Conservation (phyloP, 2,888 invertebrate genomes). For the Sclerodermus sp. region DNA sequence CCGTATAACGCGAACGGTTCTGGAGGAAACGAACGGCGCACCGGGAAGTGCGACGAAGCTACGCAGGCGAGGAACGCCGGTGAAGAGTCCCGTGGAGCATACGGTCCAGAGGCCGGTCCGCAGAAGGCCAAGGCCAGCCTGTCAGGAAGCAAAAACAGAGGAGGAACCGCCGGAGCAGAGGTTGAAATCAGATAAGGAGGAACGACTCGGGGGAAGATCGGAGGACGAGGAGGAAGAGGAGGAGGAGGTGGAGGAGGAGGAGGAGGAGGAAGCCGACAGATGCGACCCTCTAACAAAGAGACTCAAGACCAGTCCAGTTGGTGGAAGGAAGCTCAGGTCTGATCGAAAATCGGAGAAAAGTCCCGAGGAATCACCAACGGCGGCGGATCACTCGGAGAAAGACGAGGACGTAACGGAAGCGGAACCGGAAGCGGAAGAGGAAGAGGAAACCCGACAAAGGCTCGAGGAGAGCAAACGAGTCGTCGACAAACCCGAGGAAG, state of each 20-base stretch:
- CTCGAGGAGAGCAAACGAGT: constrained; percentile 11
- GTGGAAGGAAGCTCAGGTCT: constrained; percentile 36
- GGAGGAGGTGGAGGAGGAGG: constrained; percentile 25
- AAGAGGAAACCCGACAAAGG: constrained; percentile 6
- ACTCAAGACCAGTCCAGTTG: constrained; percentile 36
- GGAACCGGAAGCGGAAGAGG: constrained; percentile 11
- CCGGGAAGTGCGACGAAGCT: constrained; percentile 44
- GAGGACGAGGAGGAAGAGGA: constrained; percentile 6
- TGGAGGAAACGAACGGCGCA: constrained; percentile 48
- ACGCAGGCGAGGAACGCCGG: constrained; percentile 40
- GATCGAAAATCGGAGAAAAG: constrained; percentile 24
- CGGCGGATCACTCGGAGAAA: too few species aligned
- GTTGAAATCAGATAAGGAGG: constrained; percentile 21
- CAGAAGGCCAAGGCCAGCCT: constrained; percentile 24
- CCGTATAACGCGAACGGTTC: constrained; percentile 44
- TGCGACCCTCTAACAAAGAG: constrained; percentile 43
- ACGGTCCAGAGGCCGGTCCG: constrained; percentile 38
- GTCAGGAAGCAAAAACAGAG: background rate
- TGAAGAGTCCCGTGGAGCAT: constrained; percentile 36
- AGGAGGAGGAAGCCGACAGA: constrained; percentile 28
- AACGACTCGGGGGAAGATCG: constrained; percentile 12
- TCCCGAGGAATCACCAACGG: constrained; percentile 4
- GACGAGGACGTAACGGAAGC: too few species aligned
- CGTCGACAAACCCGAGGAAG: constrained; percentile 26
- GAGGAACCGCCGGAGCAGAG: constrained; percentile 16